Conservation (phyloP, 2,797 vertebrate species). For the Labeo calbasu region DNA sequence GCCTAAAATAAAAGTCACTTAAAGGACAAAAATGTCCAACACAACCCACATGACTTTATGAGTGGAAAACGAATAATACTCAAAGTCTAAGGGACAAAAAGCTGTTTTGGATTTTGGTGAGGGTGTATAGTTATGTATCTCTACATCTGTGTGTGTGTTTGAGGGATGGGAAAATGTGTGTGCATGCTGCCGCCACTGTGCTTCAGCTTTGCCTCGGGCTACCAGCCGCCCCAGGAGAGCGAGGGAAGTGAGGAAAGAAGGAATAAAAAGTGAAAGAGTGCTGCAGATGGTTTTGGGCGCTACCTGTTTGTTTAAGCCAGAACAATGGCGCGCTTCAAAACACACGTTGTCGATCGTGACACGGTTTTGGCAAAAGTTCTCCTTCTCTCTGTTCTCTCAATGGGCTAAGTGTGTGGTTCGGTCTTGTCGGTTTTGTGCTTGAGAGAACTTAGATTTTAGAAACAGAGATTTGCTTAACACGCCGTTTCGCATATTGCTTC, state of each 20-base stretch:
- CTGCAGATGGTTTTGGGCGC: slow-evolving; percentile 59
- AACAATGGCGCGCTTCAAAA: slow-evolving; percentile 65
- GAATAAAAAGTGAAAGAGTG: slow-evolving; percentile 42
- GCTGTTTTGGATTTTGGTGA: neutral
- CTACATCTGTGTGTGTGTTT: slow-evolving; percentile 26
- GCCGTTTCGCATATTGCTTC: slow-evolving; percentile 71
- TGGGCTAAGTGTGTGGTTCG: slow-evolving; percentile 66
- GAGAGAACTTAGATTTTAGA: slow-evolving; percentile 57
- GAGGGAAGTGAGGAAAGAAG: slow-evolving; percentile 39
- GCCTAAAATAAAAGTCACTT: neutral
- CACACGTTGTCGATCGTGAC: slow-evolving; percentile 61
- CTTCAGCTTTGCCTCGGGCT: slow-evolving; percentile 27
- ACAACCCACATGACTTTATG: neutral
- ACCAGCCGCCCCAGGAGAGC: slow-evolving; percentile 21
- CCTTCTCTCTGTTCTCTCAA: slow-evolving; percentile 56
- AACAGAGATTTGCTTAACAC: slow-evolving; percentile 75
- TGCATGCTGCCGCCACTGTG: slow-evolving; percentile 48
- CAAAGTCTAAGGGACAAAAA: neutral
- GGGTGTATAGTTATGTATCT: neutral
- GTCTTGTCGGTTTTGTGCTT: slow-evolving; percentile 63
- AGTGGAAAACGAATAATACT: neutral
- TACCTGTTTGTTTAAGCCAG: slow-evolving; percentile 68
- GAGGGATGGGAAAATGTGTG: slow-evolving; percentile 14
- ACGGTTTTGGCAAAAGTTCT: slow-evolving; percentile 64
- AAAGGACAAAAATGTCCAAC: neutral